A percentile compares a stretch with the other conserved stretches of the same genome.
Conservation (phyloP, 2,888 invertebrate genomes). For the Andrena fulva region DNA sequence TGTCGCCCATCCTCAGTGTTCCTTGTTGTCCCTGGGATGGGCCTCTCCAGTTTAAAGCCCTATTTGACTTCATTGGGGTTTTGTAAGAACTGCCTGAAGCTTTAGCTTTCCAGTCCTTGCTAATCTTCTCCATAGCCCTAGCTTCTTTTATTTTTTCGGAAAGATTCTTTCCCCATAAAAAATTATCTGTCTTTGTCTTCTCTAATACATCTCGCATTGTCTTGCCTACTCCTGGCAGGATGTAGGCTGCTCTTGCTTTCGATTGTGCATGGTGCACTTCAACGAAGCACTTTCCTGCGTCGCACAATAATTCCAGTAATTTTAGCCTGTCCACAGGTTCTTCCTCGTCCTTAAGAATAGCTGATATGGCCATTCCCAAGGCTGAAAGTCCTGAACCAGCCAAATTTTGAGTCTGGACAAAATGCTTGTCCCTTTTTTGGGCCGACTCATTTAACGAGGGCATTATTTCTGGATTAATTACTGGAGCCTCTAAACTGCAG, state of each 20-base stretch:
- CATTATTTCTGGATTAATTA: constrained; percentile 45
- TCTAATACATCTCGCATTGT: not conserved
- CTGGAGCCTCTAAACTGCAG: constrained; percentile 43
- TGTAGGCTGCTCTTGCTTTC: constrained; percentile 14
- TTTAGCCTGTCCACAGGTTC: constrained; percentile 13
- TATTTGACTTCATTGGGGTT: too few relatives aligned
- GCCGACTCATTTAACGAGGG: constrained; percentile 38
- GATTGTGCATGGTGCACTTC: not conserved
- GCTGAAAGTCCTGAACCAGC: constrained; percentile 53
- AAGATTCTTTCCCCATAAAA: constrained; percentile 1
- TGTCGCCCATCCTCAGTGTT: too few relatives aligned
- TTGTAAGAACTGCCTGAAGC: too few relatives aligned
- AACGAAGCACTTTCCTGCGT: not conserved
- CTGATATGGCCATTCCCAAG: constrained; percentile 46
- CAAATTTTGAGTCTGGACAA: constrained; percentile 49
- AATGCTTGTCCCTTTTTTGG: constrained; percentile 44
- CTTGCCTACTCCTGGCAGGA: not conserved
- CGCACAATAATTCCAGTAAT: not conserved
- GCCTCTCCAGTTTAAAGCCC: too few relatives aligned
- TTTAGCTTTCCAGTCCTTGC: too few relatives aligned
- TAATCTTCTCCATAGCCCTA: not conserved
- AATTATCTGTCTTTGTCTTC: not conserved
- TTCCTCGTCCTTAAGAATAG: constrained; percentile 27
- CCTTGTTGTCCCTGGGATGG: too few relatives aligned
- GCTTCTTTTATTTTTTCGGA: constrained; percentile 12